phyloP scores from a whole-genome alignment of 2,888 invertebrate genomes.

The Zhengitettix transpicula region DNA sequence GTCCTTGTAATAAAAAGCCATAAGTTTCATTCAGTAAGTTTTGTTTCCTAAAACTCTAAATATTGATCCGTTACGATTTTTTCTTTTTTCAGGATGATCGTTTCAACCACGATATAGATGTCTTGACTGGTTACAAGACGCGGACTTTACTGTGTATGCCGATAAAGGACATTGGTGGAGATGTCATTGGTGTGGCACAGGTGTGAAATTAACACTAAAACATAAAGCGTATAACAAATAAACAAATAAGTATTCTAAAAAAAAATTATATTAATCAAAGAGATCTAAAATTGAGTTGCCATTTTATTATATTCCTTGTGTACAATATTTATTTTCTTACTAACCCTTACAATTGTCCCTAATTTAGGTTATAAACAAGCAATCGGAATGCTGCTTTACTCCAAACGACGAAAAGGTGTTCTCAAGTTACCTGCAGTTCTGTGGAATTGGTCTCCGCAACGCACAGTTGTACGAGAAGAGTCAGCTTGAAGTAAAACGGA shows the following conservation, averaged over 20 bases:
- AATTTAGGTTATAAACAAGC: conserved; percentile 70
- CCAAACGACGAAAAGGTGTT: conserved; percentile 81
- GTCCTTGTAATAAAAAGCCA: no score
- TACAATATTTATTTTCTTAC: no score
- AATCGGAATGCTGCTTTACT: conserved; percentile 69
- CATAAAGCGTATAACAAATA: no score
- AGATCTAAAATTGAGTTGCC: no score
- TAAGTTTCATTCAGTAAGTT: no score
- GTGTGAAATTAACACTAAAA: conserved; percentile 26
- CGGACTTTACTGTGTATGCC: conserved; percentile 89
- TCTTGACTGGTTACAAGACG: conserved; percentile 82
- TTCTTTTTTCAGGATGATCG: conserved; percentile 47
- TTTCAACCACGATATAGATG: conserved; percentile 89
- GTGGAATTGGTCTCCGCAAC: conserved; percentile 87
- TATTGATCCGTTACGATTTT: no score
- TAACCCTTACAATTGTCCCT: no score
- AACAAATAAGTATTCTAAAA: no score
- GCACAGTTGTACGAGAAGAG: conserved; percentile 93
- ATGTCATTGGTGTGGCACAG: conserved; percentile 94
- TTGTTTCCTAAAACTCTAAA: no score
- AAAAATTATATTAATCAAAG: no score
- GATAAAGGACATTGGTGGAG: conserved; percentile 83
- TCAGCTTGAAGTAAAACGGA: conserved; percentile 85
- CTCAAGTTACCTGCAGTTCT: conserved; percentile 85
- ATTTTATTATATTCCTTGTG: no score